Evolutionary conservation across 2,888 invertebrate genomes (phyloP), one percentile per base, ranked within the genome.

Genomic region (Drosophila atroscutellata): DNA sequence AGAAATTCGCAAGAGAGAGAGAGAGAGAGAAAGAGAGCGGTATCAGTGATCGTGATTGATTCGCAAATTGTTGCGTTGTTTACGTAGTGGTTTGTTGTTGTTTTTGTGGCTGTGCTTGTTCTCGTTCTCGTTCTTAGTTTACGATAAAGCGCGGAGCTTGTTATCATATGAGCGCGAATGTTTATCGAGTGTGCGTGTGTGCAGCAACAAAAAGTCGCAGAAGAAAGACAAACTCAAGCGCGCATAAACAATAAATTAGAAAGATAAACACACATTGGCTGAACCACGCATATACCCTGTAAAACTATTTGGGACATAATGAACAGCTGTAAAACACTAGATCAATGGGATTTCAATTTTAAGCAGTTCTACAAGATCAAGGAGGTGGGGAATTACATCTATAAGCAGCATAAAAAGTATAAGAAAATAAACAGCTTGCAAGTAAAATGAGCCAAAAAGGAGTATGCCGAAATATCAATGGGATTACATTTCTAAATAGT

Each of bases 41-140:
- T 37, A 56, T 47, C 37, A 65, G 59, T 56, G 79, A 89, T 86
- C 85, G 89, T 86, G 85, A 86, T 84, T 79, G 79, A 89, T 73
- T 74, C 70, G 77, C 75, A 55, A 75, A 80, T 85, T 60, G 73
- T 69, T 75, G 70, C 11, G 59, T 71, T 72, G 75, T 75, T 70
- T 70, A 67, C 60, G 72, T 59, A 47, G 58, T 61, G 13, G 47
- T 56, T 49, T 51, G 34, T 28, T 28, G 18, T 18, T 7, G 20
- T 36, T 28, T 13, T n/a, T 39, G 28, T 39, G 28, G 26, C n/a
- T n/a, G 52, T 18, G 8, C 2, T 39, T n/a, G 26, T 37, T 36
- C 55, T 55, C 28, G 47, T 56, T 42, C 36, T 71, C 60, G 55
- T 72, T 81, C 74, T 64, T 66, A 59, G 64, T 77, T 77, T 77